Percentiles rank a stretch among this genome's conserved stretches.
Conservation (phyloP, 2,113 vertebrate genomes). For the Cervus canadensis region DNA sequence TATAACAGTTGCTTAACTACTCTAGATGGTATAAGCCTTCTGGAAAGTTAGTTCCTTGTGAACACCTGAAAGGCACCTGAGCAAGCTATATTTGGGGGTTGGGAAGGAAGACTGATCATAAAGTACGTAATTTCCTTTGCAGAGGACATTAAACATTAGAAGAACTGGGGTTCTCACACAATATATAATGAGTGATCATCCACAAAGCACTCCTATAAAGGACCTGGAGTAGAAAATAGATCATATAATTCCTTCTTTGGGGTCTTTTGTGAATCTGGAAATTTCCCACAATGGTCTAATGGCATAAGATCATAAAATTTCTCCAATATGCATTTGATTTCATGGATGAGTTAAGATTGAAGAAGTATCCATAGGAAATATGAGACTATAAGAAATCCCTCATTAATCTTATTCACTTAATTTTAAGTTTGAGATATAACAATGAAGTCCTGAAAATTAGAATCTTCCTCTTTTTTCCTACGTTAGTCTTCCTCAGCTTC, state of each 20-base stretch:
- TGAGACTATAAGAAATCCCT: neutral
- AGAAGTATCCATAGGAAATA: neutral
- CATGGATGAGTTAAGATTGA: neutral
- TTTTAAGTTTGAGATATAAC: neutral
- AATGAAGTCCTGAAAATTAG: neutral
- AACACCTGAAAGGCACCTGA: neutral
- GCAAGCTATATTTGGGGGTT: fast-evolving
- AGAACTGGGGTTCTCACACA: neutral
- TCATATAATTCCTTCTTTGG: neutral
- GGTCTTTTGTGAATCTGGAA: neutral
- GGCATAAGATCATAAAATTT: neutral
- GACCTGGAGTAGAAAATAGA: neutral
- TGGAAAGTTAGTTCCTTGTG: neutral
- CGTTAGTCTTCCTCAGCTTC: neutral
- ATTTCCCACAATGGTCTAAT: neutral
- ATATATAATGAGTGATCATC: neutral
- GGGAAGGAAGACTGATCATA: neutral
- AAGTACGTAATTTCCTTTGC: neutral
- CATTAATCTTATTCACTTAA: neutral
- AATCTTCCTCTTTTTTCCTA: neutral
- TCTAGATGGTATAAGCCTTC: neutral
- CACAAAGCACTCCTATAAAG: neutral
- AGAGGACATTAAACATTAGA: neutral
- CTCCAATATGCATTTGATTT: constrained; percentile 12
- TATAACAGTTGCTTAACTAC: neutral